Evolutionary conservation across 1,140 invertebrate species (phyloP), one percentile per base, ranked within the genome.

Genomic region (Plutomurus gul): DNA sequence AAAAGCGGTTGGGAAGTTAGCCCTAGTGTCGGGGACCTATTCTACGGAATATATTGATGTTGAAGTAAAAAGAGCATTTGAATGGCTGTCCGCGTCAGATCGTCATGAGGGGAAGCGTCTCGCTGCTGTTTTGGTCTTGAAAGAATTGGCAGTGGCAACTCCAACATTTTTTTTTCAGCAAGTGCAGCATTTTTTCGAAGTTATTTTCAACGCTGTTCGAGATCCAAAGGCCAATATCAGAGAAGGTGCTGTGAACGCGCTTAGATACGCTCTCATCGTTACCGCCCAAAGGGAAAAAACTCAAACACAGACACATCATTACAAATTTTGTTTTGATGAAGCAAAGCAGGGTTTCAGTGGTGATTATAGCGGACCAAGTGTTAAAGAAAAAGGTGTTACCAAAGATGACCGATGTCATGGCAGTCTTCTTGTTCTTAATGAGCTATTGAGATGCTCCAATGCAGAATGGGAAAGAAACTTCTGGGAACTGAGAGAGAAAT

Each of bases 131-230:
- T 88, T 99, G 25, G 91, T 99, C 11, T 86, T 99, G 7, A 92
- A 94, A 85, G 98, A 99, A 87, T 87, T 99, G 16, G 98, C 98
- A 11, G 92, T 96, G 18, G 95, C 95, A 13, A 96, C 97, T 87
- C 97, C 97, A 3, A 98, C 97, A 16, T 98, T 97, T 87, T 99
- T 99, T 87, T 99, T 98, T 86, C 96, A 99, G 88, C 95, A 98
- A 90, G 95, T 98, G 0, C 94, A 95, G 18, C 92, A 92, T 60
- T 99, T 99, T 87, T 99, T 99, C 87, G 96, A 99, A 79, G 90
- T 94, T 40, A 98, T 99, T 78, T 96, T 99, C 84, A 93, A 93
- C 84, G 95, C 95, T 3, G 91, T 99, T 36, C 91, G 93, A 77
- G 96, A 99, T 88, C 92, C 94, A 0, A 98, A 98, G 87, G 91